These are phyloP conservation scores for Eupithecia pulchellata DNA, from an alignment of 2,888 invertebrate species.

Conservation along the genomic window DNA sequence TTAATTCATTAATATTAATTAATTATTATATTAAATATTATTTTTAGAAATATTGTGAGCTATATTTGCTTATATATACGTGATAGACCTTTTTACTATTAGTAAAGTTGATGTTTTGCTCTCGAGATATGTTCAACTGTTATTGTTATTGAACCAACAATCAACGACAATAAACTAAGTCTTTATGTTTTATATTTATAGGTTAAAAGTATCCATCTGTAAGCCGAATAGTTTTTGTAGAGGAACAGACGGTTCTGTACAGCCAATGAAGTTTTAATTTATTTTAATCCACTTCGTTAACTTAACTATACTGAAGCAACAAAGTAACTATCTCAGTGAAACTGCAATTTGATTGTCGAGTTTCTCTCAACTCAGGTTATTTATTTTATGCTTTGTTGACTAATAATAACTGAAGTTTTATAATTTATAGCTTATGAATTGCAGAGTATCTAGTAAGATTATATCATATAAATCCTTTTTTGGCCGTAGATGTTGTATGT, in stretches of 20 bases:
- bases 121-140: neutral
- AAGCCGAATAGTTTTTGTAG: neutral
- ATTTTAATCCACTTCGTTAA: slow-evolving; percentile 28
- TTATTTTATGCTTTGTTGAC: slow-evolving; percentile 25
- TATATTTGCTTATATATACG: no score
- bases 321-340: slow-evolving; percentile 29
- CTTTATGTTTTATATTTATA: neutral
- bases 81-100: no score
- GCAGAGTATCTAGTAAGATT: no score
- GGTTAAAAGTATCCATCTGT: neutral
- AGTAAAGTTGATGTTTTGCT: neutral
- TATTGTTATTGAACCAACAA: neutral
- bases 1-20: no score
- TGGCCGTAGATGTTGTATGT: no score
- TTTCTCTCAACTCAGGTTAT: slow-evolving; percentile 21
- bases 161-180: neutral
- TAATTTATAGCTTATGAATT: slow-evolving; percentile 20
- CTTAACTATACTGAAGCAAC: slow-evolving; percentile 22
- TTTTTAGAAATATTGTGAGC: no score
- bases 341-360: slow-evolving; percentile 29
- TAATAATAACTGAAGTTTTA: slow-evolving; percentile 23
- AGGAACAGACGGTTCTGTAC: slow-evolving; percentile 6
- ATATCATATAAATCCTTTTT: no score
- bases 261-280: slow-evolving; percentile 29
- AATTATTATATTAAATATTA: no score